These are phyloP conservation scores for Podilymbus podiceps DNA, from an alignment of 2,113 vertebrate species.

Conservation along the genomic window DNA sequence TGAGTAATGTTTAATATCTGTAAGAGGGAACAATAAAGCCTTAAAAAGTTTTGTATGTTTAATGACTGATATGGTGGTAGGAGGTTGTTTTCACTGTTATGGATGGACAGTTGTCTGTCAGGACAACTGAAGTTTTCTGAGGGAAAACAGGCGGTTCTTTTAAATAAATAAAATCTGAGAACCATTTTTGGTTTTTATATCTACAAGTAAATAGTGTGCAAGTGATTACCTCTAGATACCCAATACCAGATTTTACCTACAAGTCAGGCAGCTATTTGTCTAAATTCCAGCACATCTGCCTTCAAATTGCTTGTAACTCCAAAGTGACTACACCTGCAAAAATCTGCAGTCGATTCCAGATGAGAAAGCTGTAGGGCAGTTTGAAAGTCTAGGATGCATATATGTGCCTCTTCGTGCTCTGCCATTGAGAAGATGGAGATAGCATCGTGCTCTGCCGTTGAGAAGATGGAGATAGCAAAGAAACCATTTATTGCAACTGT, in stretches of 20 bases:
- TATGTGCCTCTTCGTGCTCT: background rate
- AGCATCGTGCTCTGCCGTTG: background rate
- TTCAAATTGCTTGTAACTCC: background rate
- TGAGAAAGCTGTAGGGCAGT: background rate
- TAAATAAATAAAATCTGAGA: too few relatives aligned
- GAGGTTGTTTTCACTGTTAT: background rate
- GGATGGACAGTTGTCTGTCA: background rate
- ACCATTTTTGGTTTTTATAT: too few relatives aligned
- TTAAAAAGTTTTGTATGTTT: background rate
- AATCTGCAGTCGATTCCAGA: background rate
- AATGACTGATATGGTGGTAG: background rate
- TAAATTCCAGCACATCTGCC: conserved; percentile 28
- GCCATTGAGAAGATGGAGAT: background rate
- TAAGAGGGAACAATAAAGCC: background rate
- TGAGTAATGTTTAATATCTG: background rate
- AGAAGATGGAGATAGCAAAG: background rate
- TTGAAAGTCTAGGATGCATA: background rate
- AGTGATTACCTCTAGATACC: conserved; percentile 1
- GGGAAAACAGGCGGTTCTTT: background rate
- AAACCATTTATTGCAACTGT: background rate
- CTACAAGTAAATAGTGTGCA: background rate
- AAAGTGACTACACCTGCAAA: conserved; percentile 12
- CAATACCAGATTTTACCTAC: conserved; percentile 2
- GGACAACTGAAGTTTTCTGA: background rate
- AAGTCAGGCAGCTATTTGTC: conserved; percentile 2